These are phyloP conservation scores for Macrophya alboannulata DNA, from an alignment of 2,888 invertebrate species.

Conservation along the genomic window DNA sequence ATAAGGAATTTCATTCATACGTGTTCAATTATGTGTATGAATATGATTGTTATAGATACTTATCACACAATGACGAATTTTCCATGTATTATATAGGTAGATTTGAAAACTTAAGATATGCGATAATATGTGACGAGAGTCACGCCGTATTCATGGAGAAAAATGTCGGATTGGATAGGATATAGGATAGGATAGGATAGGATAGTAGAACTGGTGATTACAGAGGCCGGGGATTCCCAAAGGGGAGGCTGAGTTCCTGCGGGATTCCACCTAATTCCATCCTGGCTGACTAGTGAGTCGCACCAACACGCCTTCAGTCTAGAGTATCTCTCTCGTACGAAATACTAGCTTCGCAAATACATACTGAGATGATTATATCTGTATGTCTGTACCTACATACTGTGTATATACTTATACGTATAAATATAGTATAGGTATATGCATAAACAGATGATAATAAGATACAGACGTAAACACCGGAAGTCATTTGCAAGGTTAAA, in stretches of 20 bases:
- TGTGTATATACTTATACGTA: slow-evolving; percentile 14
- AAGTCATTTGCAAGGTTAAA: slow-evolving; percentile 4
- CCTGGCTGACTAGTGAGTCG: slow-evolving; percentile 76
- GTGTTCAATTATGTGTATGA: background rate
- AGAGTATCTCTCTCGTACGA: slow-evolving; percentile 30
- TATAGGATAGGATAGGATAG: slow-evolving; percentile 65
- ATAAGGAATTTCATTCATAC: background rate
- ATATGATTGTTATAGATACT: background rate
- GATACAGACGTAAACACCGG: slow-evolving; percentile 1
- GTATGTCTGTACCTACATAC: background rate
- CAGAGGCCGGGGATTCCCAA: slow-evolving; percentile 76
- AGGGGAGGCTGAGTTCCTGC: slow-evolving; percentile 74
- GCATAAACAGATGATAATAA: slow-evolving; percentile 1
- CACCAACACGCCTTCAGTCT: slow-evolving; percentile 66
- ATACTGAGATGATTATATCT: background rate
- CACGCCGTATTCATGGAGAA: slow-evolving; percentile 1
- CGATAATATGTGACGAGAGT: background rate
- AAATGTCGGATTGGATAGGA: slow-evolving; percentile 64
- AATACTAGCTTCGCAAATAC: background rate
- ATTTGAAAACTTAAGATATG: background rate
- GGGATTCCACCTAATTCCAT: slow-evolving; percentile 78
- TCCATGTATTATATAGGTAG: too few relatives aligned
- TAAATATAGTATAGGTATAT: background rate
- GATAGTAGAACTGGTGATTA: slow-evolving; percentile 78
- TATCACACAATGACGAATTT: too few relatives aligned